Conservation (phyloP, 2,888 invertebrate species). For the Melipona beecheii region DNA sequence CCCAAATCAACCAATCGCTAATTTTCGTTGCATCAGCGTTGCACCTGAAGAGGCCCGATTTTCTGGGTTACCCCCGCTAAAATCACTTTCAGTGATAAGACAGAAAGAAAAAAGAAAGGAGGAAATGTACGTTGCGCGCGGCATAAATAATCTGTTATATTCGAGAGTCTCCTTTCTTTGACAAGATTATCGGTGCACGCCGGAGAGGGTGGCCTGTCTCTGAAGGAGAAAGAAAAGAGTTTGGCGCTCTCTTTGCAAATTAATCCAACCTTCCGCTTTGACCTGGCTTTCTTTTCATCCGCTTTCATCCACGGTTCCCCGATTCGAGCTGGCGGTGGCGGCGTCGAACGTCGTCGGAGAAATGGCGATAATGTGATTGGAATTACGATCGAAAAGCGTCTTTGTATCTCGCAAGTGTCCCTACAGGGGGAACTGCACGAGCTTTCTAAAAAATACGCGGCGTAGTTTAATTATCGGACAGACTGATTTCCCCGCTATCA, state of each 20-base stretch:
- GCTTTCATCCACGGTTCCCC: not conserved
- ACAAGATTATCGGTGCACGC: conserved; percentile 63
- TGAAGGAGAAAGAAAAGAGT: conserved; percentile 9
- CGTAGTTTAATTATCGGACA: conserved; percentile 28
- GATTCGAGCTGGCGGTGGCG: not conserved
- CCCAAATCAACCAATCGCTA: too few species aligned
- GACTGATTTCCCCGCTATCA: not conserved
- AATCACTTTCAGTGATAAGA: too few species aligned
- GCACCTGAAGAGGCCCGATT: too few species aligned
- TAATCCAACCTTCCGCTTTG: conserved; percentile 17
- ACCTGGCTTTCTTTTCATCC: not conserved
- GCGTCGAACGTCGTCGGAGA: not conserved
- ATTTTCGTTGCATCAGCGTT: too few species aligned
- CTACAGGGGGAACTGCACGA: not conserved
- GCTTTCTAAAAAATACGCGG: not conserved
- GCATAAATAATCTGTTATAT: conserved; percentile 69
- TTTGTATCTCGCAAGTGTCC: not conserved
- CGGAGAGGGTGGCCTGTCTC: conserved; percentile 16
- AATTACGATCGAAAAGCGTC: not conserved
- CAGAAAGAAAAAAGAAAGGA: too few species aligned
- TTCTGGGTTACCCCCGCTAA: too few species aligned
- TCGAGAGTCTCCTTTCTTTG: conserved; percentile 64
- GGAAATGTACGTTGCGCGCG: conserved; percentile 31
- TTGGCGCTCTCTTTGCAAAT: conserved; percentile 38
- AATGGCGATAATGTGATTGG: not conserved